Base-by-base conservation (phyloP, 2,113 vertebrate species). In the Anhinga rufa region DNA sequence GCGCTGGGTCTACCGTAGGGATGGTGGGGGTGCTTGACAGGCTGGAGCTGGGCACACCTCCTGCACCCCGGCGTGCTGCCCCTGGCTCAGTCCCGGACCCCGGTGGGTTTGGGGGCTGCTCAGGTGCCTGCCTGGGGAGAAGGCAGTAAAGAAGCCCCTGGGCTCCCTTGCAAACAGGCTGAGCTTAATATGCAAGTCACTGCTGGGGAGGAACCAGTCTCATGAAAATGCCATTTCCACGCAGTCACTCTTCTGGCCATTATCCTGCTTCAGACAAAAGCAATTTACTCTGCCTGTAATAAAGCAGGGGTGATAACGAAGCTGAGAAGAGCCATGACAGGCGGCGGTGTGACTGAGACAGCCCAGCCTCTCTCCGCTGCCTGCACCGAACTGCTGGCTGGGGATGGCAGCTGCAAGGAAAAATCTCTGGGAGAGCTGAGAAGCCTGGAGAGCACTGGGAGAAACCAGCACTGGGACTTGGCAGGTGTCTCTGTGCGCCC, bases 211-310 rank as follows among this genome's bases (percentile, higher is more conserved):
- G 92, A 93, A 94, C 54, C 79, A 49, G 95, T 66, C 60, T 93
- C 74, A 65, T 91, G 95, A 93, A 95, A 96, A 97, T 94, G 95
- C 94, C 92, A 82, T 97, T 95, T 94, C 74, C 93, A 71, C 46
- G 2, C 65, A 64, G 96, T 74, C 88, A 80, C 80, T 97, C 95
- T 77, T 52, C 80, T 85, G 90, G 91, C 94, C 95, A 82, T 96
- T 93, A 95, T 82, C 92, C 92, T 44, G 70, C 91, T 62, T 80
- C 96, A 97, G 92, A 97, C 97, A 96, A 97, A 97, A 97, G 96
- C 97, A 91, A 97, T 97, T 97, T 96, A 85, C 95, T 97, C 91
- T 87, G 95, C 77, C 51, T 85, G 75, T 85, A 96, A 94, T 93
- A 95, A 95, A 96, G 93, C 95, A 28, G 57, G 70, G 77, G 80